Evolutionary conservation across 1,140 invertebrate species (phyloP).

Genomic region (Drosophila sproati): DNA sequence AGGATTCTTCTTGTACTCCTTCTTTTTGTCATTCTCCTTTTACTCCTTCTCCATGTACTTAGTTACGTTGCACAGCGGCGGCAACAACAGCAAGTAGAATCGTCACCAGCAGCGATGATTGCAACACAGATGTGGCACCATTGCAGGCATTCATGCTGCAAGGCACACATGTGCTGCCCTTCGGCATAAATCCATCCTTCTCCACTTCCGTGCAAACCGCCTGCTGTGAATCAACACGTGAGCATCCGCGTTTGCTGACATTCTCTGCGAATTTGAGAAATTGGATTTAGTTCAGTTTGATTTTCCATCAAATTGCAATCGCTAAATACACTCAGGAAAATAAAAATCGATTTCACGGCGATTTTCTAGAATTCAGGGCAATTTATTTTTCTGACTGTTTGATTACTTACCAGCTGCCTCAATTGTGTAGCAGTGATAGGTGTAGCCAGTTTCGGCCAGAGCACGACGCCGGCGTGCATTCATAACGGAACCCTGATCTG

Average conservation of each 20-base stretch:
- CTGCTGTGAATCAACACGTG: conserved; percentile 59
- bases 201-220: conserved; percentile 50
- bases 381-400: too few relatives aligned
- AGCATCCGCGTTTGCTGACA: conserved; percentile 65
- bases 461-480: conserved; percentile 57
- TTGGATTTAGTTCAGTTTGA: background rate
- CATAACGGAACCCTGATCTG: conserved; percentile 48
- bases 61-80: conserved; percentile 55
- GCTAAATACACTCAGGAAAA: too few relatives aligned
- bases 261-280: conserved; percentile 35
- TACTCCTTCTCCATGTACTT: background rate
- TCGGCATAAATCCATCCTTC: conserved; percentile 26
- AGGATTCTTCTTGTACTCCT: background rate
- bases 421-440: conserved; percentile 72
- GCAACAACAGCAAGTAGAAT: conserved; percentile 61
- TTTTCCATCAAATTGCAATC: background rate
- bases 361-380: too few relatives aligned
- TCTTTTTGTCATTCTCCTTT: background rate
- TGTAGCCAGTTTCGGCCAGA: conserved; percentile 39
- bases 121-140: conserved; percentile 42
- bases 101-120: conserved; percentile 51
- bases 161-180: conserved; percentile 57
- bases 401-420: conserved; percentile 44
- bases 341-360: too few relatives aligned
- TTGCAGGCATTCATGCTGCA: conserved; percentile 75